Evolutionary conservation across 1,140 invertebrate species (phyloP), one percentile per base, ranked within the genome.

Genomic region (Solenopsis invicta): DNA sequence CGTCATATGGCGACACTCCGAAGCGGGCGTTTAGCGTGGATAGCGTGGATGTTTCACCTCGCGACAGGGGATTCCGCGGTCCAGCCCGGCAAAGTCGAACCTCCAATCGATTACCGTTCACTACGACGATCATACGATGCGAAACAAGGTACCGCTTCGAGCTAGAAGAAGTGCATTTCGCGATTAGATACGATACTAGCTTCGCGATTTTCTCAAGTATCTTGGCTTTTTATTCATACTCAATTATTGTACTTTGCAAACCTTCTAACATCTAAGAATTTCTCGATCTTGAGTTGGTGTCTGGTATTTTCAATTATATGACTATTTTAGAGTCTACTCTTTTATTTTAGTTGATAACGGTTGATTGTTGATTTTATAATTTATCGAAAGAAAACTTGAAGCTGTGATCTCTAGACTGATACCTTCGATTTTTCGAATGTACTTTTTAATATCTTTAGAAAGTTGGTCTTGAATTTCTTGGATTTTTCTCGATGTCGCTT

Each of bases 1-100:
- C 89, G 91, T 91, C 91, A 88, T 92, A 92, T 90, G 88, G 90
- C 82, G 54, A 86, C 87, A 87, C 69, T 87, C 66, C 50, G 77
- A 13, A 62, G 66, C 71, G 61, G 62, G 72, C 81, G 66, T 80
- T 78, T 54, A 62, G 80, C 52, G 29, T 61, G 59, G 67, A 54
- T 66, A 52, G 76, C 45, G 62, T 54, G 29, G 29, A 29, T 29
- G 67, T 48, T 75, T 86, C 37, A 41, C 62, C 37, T 81, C 16
- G 56, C 48, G 69, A 50, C n/a, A 80, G 62, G 56, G 66, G 50
- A 29, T 0, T 54, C 72, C 72, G 80, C 69, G 80, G 69, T 84
- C 80, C 80, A 84, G 45, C n/a, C 13, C 34, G 18, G 48, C 52
- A 61, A 74, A 82, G 67, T 82, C 52, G 29, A 75, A 62, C 13